A percentile compares a stretch with the other conserved stretches of the same genome.
phyloP scores from a whole-genome alignment of 2,113 vertebrate genomes.

The Salvelinus namaycush region DNA sequence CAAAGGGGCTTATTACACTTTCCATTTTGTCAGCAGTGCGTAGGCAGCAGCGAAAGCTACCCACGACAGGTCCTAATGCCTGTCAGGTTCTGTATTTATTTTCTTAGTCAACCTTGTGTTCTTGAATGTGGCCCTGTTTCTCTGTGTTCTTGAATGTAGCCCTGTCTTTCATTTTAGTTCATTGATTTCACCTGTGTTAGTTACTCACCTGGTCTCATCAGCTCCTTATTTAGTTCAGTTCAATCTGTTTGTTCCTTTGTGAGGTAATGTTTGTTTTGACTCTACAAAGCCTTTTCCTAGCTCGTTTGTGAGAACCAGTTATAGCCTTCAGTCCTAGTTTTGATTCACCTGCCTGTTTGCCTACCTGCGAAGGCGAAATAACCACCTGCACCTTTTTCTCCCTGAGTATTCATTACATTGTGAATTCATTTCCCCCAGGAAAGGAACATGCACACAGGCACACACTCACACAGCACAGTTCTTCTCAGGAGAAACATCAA shows the following conservation, averaged over 20 bases:
- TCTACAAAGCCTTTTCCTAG: too few species aligned
- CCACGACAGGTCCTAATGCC: slow-evolving; percentile 35
- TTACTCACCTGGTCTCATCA: slow-evolving; percentile 1
- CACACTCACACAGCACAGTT: not conserved
- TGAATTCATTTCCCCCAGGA: slow-evolving; percentile 56
- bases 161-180: too few species aligned
- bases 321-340: too few species aligned
- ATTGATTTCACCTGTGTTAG: too few species aligned
- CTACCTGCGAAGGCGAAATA: too few species aligned
- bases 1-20: slow-evolving; percentile 43
- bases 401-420: slow-evolving; percentile 13
- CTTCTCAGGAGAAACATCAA: slow-evolving; percentile 64
- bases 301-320: too few species aligned
- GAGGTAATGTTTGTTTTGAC: too few species aligned
- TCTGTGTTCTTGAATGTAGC: too few species aligned
- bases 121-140: too few species aligned
- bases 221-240: slow-evolving; percentile 40
- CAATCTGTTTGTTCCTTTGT: not conserved
- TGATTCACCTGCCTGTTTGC: too few species aligned
- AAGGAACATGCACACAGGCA: slow-evolving; percentile 13
- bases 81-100: not conserved
- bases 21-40: slow-evolving; percentile 67
- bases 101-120: too few species aligned
- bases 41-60: slow-evolving; percentile 48
- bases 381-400: too few species aligned